Conservation (phyloP, 2,888 invertebrate genomes). For the Sisyra nigra region DNA sequence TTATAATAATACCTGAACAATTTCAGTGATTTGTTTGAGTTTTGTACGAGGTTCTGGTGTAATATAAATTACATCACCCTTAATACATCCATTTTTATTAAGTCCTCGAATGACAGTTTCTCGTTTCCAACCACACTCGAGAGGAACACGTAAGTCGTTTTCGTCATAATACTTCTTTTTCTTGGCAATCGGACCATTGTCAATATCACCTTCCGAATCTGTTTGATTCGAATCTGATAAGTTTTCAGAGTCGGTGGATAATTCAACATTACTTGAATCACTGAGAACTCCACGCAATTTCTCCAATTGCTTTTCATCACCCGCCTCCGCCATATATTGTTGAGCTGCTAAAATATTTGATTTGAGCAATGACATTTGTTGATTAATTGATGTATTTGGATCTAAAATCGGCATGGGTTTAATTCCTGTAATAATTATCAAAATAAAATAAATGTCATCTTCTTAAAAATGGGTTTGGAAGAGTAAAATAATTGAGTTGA, state of each 20-base stretch:
- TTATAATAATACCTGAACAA: conserved; percentile 37
- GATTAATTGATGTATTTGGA: conserved; percentile 35
- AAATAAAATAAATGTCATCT: neutral
- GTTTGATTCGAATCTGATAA: conserved; percentile 40
- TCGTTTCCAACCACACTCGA: conserved; percentile 74
- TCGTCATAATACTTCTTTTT: conserved; percentile 36
- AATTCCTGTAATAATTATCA: conserved; percentile 29
- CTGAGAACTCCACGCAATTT: conserved; percentile 37
- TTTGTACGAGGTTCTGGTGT: conserved; percentile 44
- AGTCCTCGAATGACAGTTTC: conserved; percentile 80
- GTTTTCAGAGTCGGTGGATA: conserved; percentile 41
- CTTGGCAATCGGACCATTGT: conserved; percentile 21
- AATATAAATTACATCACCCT: conserved; percentile 87
- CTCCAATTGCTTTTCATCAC: conserved; percentile 26
- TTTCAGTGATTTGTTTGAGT: conserved; percentile 45
- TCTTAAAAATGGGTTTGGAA: neutral
- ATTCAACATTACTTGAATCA: conserved; percentile 37
- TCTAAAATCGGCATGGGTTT: conserved; percentile 49
- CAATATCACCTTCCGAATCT: conserved; percentile 34
- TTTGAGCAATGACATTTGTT: conserved; percentile 37
- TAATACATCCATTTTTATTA: conserved; percentile 69
- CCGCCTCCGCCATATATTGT: conserved; percentile 29
- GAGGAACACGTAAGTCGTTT: conserved; percentile 42
- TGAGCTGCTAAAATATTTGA: conserved; percentile 52
- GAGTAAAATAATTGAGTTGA: neutral